Evolutionary conservation across 2,113 vertebrate genomes (phyloP).

Genomic region (Macquaria ambigua): DNA sequence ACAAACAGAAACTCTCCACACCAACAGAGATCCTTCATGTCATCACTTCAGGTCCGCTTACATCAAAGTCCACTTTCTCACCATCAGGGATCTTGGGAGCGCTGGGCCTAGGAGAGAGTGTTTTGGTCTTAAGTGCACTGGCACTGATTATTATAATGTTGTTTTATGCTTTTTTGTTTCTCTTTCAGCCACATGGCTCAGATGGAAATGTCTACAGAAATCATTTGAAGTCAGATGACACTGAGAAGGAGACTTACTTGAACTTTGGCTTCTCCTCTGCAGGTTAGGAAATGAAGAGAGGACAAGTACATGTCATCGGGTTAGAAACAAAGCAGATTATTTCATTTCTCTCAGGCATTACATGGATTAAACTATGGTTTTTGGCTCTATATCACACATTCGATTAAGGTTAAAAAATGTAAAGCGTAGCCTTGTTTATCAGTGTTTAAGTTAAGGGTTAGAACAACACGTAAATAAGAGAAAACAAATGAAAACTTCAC

Average conservation of each 20-base stretch:
- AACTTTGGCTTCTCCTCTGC: slow-evolving; percentile 94
- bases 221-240: slow-evolving; percentile 16
- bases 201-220: slow-evolving; percentile 1
- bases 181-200: background rate
- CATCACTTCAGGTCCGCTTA: slow-evolving; percentile 80
- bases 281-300: slow-evolving; percentile 78
- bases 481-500: slow-evolving; percentile 17
- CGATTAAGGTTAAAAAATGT: slow-evolving; percentile 2
- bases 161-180: background rate
- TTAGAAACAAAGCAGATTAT: slow-evolving; percentile 74
- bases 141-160: background rate
- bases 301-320: slow-evolving; percentile 79
- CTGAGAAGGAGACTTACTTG: slow-evolving; percentile 88
- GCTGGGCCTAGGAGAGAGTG: slow-evolving; percentile 82
- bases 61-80: slow-evolving; percentile 99
- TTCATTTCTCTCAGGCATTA: slow-evolving; percentile 53
- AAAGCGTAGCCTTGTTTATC: background rate
- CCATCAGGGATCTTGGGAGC: slow-evolving; percentile 98
- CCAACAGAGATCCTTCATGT: background rate
- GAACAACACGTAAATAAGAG: slow-evolving; percentile 24
- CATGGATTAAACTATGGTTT: slow-evolving; percentile 27
- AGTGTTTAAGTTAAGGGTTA: slow-evolving; percentile 35
- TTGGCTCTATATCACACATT: background rate
- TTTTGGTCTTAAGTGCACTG: background rate
- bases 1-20: background rate